Conservation (phyloP, 2,113 vertebrate genomes). For the Ceyx margarethae region DNA sequence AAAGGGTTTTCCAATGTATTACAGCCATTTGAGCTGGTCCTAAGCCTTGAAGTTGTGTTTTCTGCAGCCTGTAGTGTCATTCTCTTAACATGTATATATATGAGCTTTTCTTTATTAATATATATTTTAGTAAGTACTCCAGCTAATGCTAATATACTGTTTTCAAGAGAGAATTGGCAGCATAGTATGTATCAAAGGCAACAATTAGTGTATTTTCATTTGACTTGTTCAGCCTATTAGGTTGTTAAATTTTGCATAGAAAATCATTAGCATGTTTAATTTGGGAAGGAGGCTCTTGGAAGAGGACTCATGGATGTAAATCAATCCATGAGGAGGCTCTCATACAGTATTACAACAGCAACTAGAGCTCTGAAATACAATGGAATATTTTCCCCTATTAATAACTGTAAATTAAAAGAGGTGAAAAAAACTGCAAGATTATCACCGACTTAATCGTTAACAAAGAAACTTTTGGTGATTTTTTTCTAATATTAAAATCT, state of each 20-base stretch:
- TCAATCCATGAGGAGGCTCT: conserved; percentile 14
- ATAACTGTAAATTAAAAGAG: neutral
- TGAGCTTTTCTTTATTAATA: conserved; percentile 12
- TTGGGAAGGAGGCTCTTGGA: conserved; percentile 41
- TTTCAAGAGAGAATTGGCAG: conserved; percentile 53
- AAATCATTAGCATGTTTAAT: conserved; percentile 61
- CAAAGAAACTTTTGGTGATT: neutral
- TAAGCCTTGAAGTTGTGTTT: neutral
- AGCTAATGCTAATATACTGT: conserved; percentile 32
- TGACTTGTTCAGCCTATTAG: conserved; percentile 44
- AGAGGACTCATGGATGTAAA: conserved; percentile 35
- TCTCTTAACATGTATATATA: neutral
- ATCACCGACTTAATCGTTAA: neutral
- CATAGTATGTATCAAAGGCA: conserved; percentile 50
- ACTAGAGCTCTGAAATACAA: neutral
- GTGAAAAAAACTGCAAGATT: neutral
- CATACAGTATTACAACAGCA: neutral
- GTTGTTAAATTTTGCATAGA: conserved; percentile 68
- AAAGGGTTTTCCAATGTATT: neutral
- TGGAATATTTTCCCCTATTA: neutral
- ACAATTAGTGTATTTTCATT: conserved; percentile 52
- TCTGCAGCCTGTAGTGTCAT: neutral
- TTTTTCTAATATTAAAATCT: conserved; percentile 2
- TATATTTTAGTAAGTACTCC: conserved; percentile 12
- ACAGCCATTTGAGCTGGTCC: neutral